Evolutionary conservation across 2,888 invertebrate genomes (phyloP).

Genomic region (Pachymerium ferrugineum): DNA sequence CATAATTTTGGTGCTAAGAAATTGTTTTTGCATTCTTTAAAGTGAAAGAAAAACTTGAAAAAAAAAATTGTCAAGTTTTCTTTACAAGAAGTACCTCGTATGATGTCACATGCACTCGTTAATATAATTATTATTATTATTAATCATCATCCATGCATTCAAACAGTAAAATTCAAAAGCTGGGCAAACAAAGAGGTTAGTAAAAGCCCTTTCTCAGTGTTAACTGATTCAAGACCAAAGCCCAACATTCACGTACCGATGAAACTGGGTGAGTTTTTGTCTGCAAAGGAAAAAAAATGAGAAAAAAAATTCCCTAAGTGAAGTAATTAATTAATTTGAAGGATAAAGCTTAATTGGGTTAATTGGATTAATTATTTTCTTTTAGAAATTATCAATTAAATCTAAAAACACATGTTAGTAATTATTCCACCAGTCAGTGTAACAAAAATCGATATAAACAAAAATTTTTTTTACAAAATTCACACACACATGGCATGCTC

Average conservation of each 20-base stretch:
- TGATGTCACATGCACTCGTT: not conserved
- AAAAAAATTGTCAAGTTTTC: not conserved
- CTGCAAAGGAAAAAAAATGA: slow-evolving; percentile 31
- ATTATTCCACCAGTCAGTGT: not conserved
- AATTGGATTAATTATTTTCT: too few species aligned
- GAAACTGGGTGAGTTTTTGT: slow-evolving; percentile 30
- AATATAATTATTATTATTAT: not conserved
- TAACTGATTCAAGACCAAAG: not conserved
- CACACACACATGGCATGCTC: not conserved
- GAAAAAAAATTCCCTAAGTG: slow-evolving; percentile 34
- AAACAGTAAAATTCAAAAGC: too few species aligned
- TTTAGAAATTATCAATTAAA: slow-evolving; percentile 31
- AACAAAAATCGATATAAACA: not conserved
- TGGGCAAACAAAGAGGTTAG: too few species aligned
- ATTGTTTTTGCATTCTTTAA: not conserved
- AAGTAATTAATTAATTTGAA: slow-evolving; percentile 46
- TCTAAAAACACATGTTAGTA: slow-evolving; percentile 40
- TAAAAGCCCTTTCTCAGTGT: not conserved
- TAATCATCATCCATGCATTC: too few species aligned
- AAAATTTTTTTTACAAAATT: not conserved
- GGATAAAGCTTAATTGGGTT: too few species aligned
- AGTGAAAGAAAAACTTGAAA: not conserved
- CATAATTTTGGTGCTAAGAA: too few species aligned
- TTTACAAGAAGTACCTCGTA: not conserved
- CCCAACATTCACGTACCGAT: slow-evolving; percentile 29